These are phyloP conservation scores for Oscheius sp. DNA, from an alignment of 2,888 invertebrate genomes.

Conservation along the genomic window DNA sequence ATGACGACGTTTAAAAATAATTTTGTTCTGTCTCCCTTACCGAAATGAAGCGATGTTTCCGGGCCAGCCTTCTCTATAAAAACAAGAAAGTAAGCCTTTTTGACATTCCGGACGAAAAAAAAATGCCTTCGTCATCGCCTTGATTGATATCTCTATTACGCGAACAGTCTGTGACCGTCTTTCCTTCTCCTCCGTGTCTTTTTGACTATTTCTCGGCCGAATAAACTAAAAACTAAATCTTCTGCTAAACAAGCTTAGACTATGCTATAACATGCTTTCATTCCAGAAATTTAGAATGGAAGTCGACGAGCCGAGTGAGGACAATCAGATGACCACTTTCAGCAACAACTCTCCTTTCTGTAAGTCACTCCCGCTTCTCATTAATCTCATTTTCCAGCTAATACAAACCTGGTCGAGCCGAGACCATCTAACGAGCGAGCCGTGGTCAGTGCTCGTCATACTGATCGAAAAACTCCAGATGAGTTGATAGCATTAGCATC, in stretches of 20 bases:
- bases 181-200: no score
- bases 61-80: no score
- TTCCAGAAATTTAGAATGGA: background rate
- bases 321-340: background rate
- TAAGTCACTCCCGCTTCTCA: background rate
- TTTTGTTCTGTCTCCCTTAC: no score
- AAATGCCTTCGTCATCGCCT: no score
- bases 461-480: slow-evolving; percentile 49
- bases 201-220: no score
- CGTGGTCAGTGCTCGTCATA: slow-evolving; percentile 48
- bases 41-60: no score
- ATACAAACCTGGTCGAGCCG: slow-evolving; percentile 47
- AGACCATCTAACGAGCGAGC: slow-evolving; percentile 39
- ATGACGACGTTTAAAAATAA: background rate
- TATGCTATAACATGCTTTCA: background rate
- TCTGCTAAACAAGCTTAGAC: background rate
- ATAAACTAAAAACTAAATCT: no score
- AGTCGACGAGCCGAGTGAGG: background rate
- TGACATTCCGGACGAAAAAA: no score
- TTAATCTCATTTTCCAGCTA: slow-evolving; percentile 35
- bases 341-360: background rate
- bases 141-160: no score
- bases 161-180: no score
- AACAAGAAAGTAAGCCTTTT: no score
- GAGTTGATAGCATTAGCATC: slow-evolving; percentile 53